A percentile compares a stretch with the other conserved stretches of the same genome.
These are phyloP conservation scores for Neosilurus hyrtlii DNA, from an alignment of 2,797 vertebrate genomes.

Conservation along the genomic window DNA sequence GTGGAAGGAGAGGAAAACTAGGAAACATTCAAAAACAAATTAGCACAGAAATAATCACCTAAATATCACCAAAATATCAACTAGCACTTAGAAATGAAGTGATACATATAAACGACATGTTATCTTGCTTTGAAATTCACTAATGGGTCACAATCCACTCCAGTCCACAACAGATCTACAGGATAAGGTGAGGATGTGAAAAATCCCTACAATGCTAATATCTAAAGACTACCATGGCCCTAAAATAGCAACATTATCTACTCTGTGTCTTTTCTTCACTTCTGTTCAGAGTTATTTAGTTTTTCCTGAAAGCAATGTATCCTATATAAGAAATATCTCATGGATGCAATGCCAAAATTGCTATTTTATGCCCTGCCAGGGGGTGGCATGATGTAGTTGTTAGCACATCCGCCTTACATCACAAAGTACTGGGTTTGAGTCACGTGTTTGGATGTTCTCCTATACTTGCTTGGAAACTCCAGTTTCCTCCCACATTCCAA, in stretches of 20 bases:
- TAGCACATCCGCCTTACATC: too few species aligned
- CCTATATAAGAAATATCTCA: neutral
- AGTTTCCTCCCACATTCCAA: too few species aligned
- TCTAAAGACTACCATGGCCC: constrained; percentile 34
- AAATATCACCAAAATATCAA: neutral
- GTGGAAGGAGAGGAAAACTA: neutral
- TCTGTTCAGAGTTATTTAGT: neutral
- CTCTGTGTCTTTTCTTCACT: neutral
- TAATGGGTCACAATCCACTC: neutral
- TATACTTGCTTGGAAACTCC: too few species aligned
- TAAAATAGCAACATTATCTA: constrained; percentile 43
- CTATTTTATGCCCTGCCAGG: too few species aligned
- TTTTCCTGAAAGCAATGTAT: neutral
- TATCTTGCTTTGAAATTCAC: neutral
- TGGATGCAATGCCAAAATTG: neutral
- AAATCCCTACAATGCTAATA: constrained; percentile 44
- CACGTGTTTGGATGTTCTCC: too few species aligned
- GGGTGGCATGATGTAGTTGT: too few species aligned
- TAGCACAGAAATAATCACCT: neutral
- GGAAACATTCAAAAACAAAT: neutral
- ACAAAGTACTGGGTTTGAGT: too few species aligned
- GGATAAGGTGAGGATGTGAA: constrained; percentile 33
- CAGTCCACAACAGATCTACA: neutral
- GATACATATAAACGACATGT: neutral
- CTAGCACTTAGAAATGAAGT: neutral